Evolutionary conservation across 2,797 vertebrate species (phyloP).

Genomic region (Poecilia wingei): DNA sequence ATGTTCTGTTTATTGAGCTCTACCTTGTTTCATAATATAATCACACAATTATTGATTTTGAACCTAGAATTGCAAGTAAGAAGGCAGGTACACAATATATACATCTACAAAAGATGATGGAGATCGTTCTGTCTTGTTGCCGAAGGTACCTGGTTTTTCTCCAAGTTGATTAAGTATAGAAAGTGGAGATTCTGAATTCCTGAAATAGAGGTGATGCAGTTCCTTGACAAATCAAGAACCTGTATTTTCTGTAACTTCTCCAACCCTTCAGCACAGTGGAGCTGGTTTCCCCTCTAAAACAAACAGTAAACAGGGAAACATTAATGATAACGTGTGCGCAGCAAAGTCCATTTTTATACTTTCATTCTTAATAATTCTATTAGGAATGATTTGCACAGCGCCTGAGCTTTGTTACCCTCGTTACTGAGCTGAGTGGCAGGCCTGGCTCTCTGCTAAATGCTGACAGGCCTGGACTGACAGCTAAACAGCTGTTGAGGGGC

Average conservation of each 20-base stretch:
- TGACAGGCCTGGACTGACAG: conserved; percentile 74
- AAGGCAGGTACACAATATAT: not conserved
- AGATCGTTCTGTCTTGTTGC: not conserved
- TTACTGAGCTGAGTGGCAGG: conserved; percentile 61
- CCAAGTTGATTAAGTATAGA: conserved; percentile 84
- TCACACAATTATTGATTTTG: not conserved
- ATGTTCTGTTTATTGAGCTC: not conserved
- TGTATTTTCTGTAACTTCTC: conserved; percentile 81
- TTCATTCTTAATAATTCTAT: conserved; percentile 46
- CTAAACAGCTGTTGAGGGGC: conserved; percentile 73
- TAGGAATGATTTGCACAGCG: conserved; percentile 43
- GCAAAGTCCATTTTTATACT: conserved; percentile 7
- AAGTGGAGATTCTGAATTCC: conserved; percentile 86
- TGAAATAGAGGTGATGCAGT: conserved; percentile 84
- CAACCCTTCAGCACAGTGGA: conserved; percentile 84
- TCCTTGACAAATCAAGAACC: conserved; percentile 87
- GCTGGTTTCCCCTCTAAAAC: conserved; percentile 86
- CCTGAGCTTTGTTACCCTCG: conserved; percentile 46
- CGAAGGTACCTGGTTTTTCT: conserved; percentile 88
- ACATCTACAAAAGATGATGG: not conserved
- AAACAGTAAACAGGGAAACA: conserved; percentile 25
- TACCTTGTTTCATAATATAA: not conserved
- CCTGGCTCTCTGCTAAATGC: conserved; percentile 50
- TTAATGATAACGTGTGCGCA: conserved; percentile 15
- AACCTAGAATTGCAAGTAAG: not conserved